Conservation (phyloP, 1,140 invertebrate species). For the Drosophila sp. region DNA sequence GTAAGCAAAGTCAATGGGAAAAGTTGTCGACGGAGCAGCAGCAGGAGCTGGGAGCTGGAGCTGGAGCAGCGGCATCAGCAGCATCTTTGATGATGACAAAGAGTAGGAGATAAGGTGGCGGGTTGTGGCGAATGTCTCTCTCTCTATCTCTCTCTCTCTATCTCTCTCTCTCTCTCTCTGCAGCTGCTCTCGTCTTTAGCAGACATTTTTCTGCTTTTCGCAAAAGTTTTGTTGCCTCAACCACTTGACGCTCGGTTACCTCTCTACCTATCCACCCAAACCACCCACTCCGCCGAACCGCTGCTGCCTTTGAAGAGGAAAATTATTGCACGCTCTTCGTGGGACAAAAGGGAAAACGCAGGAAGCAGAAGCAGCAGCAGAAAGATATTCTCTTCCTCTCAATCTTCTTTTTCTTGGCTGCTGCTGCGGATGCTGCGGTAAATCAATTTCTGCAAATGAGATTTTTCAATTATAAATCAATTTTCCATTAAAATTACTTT, state of each 20-base stretch:
- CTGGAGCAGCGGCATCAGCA: constrained; percentile 37
- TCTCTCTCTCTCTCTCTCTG: constrained; percentile 13
- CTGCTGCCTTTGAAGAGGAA: constrained; percentile 42
- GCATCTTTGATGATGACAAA: constrained; percentile 63
- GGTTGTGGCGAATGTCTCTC: constrained; percentile 31
- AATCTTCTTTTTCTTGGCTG: constrained; percentile 30
- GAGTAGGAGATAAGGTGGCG: constrained; percentile 23
- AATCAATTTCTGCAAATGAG: constrained; percentile 82
- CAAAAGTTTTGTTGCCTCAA: constrained; percentile 73
- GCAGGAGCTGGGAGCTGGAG: not conserved
- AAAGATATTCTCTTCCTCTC: not conserved
- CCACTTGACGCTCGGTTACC: constrained; percentile 75
- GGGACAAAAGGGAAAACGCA: constrained; percentile 8
- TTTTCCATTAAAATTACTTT: constrained; percentile 83
- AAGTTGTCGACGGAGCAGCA: constrained; percentile 59
- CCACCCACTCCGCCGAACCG: constrained; percentile 6
- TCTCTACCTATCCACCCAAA: constrained; percentile 27
- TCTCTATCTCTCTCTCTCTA: too few relatives aligned
- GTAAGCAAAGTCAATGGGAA: constrained; percentile 82
- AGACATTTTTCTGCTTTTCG: constrained; percentile 69
- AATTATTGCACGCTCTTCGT: constrained; percentile 75
- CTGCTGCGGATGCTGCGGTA: constrained; percentile 74
- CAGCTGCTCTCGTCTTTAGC: constrained; percentile 63
- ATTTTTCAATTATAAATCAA: constrained; percentile 83
- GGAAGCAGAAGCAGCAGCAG: not conserved